These are phyloP conservation scores for Gerosis bhagava DNA, from an alignment of 2,888 invertebrate species.

Conservation along the genomic window DNA sequence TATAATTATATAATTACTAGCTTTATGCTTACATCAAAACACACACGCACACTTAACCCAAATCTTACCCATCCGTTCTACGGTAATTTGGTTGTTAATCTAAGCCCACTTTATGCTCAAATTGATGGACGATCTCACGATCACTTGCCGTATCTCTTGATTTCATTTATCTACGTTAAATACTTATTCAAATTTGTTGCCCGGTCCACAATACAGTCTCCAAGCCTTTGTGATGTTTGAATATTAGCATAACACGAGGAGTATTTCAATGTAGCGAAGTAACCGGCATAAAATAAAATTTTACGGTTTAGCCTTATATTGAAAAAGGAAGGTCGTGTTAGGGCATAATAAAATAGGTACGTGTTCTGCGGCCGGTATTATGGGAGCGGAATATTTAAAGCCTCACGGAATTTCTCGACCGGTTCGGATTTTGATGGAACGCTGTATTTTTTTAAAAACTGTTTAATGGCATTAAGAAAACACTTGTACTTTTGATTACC, in stretches of 20 bases:
- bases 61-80: too few species aligned
- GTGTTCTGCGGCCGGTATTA: conserved; percentile 49
- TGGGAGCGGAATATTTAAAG: conserved; percentile 59
- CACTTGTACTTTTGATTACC: too few species aligned
- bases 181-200: conserved; percentile 79
- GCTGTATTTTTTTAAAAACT: conserved; percentile 8
- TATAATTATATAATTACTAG: too few species aligned
- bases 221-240: conserved; percentile 61
- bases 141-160: too few species aligned
- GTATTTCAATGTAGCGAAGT: conserved; percentile 75
- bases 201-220: conserved; percentile 61
- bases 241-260: conserved; percentile 74
- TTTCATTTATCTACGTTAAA: too few species aligned
- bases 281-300: conserved; percentile 73
- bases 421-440: conserved; percentile 20
- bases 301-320: conserved; percentile 74
- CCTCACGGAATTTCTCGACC: conserved; percentile 42
- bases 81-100: too few species aligned
- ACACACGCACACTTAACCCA: too few species aligned
- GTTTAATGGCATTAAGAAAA: too few species aligned
- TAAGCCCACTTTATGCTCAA: too few species aligned
- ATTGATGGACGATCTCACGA: too few species aligned
- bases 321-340: conserved; percentile 65
- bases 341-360: conserved; percentile 64
- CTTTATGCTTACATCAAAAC: too few species aligned